Conservation (phyloP, 2,888 invertebrate species). For the Euphydryas editha region DNA sequence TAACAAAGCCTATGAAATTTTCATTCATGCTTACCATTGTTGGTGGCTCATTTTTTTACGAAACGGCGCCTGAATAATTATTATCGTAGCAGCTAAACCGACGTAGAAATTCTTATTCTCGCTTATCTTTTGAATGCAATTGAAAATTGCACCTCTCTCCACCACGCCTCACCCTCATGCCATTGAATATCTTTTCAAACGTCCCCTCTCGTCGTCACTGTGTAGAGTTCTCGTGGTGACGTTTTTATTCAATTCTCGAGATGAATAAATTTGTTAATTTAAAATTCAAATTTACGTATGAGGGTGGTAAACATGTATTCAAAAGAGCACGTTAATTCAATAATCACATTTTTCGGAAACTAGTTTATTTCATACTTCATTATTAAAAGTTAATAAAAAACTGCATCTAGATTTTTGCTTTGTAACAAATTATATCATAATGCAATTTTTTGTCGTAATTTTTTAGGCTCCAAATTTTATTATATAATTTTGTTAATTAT, state of each 20-base stretch:
- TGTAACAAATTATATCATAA: too few species aligned
- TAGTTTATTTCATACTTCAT: too few species aligned
- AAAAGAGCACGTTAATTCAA: slow-evolving; percentile 8
- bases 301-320: slow-evolving; percentile 5
- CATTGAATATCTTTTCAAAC: slow-evolving; percentile 62
- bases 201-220: slow-evolving; percentile 53
- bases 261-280: slow-evolving; percentile 46
- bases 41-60: slow-evolving; percentile 25
- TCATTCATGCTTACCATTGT: slow-evolving; percentile 35
- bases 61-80: slow-evolving; percentile 47
- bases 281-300: slow-evolving; percentile 31
- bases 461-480: too few species aligned
- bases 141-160: slow-evolving; percentile 63
- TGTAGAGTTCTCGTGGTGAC: slow-evolving; percentile 57
- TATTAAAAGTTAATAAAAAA: too few species aligned
- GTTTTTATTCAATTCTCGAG: slow-evolving; percentile 61
- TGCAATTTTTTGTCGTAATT: too few species aligned
- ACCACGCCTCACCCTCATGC: slow-evolving; percentile 53
- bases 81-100: slow-evolving; percentile 48
- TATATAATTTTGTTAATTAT: too few species aligned
- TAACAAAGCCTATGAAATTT: slow-evolving; percentile 26
- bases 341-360: not conserved
- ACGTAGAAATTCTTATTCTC: slow-evolving; percentile 51
- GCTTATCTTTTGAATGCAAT: slow-evolving; percentile 61
- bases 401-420: too few species aligned